Evolutionary conservation across 2,113 vertebrate species (phyloP).

Genomic region (Entomyzon cyanotis): DNA sequence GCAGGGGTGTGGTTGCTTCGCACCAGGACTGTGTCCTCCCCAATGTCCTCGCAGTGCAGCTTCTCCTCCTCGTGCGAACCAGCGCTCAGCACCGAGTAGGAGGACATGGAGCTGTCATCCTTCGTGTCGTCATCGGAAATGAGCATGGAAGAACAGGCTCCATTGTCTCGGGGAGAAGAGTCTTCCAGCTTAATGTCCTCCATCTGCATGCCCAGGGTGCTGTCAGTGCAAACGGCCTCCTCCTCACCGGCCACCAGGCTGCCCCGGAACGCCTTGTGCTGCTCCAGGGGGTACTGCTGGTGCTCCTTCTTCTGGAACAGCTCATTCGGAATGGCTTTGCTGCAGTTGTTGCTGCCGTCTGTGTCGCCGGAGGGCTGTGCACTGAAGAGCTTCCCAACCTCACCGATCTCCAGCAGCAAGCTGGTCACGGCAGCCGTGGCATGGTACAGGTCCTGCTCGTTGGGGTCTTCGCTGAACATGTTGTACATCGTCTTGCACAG

Average conservation of each 20-base stretch:
- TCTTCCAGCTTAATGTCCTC: constrained; percentile 96
- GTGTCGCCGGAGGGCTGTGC: constrained; percentile 51
- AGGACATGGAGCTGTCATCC: constrained; percentile 96
- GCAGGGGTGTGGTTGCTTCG: constrained; percentile 64
- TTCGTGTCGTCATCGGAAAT: constrained; percentile 95
- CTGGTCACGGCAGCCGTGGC: constrained; percentile 95
- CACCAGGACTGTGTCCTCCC: constrained; percentile 92
- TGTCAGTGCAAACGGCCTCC: constrained; percentile 35
- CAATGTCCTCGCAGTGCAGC: constrained; percentile 94
- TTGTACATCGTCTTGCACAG: constrained; percentile 96
- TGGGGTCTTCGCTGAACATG: constrained; percentile 94
- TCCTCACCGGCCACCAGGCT: neutral
- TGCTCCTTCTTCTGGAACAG: constrained; percentile 71
- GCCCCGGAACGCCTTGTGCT: constrained; percentile 50
- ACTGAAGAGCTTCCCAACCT: constrained; percentile 92
- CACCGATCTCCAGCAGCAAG: constrained; percentile 95
- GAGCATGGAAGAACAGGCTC: constrained; percentile 90
- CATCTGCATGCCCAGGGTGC: constrained; percentile 77
- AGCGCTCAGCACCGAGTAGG: constrained; percentile 94
- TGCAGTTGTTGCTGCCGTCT: neutral
- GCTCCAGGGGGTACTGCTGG: constrained; percentile 48
- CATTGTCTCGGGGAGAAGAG: constrained; percentile 87
- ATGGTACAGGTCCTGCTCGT: constrained; percentile 95
- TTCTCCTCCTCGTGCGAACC: constrained; percentile 95
- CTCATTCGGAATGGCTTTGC: neutral